Evolutionary conservation across 2,888 invertebrate genomes (phyloP), one percentile per base, ranked within the genome.

Genomic region (Sphinx pinastri): DNA sequence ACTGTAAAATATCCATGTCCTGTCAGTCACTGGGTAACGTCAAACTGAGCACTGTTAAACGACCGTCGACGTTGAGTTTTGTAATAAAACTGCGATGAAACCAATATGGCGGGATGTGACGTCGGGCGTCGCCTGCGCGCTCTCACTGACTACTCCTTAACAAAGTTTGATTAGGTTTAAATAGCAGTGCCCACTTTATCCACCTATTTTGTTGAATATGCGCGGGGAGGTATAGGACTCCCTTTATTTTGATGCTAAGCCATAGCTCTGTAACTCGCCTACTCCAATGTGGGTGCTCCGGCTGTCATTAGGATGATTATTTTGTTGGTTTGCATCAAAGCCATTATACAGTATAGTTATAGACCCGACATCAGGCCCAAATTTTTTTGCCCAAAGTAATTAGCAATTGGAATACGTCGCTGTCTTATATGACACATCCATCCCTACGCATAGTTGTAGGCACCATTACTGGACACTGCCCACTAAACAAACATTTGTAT

Each of bases 91-190:
- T 91, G 81, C 73, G 77, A 76, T 72, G 75, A 83, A 84, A 80
- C 73, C 84, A 89, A 88, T 71, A 88, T 88, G 89, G 71, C 71
- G 60, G 54, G 69, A 71, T 70, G 72, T 71, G 75, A 82, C 88
- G 85, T 83, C 85, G 77, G 77, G 81, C 90, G 84, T 78, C 90
- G 88, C 89, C 86, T 81, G 91, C 90, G 93, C 91, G 89, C 84
- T 85, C 80, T 81, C 86, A 84, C 88, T 84, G 94, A 95, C 95
- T 95, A 91, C 89, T 93, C 91, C 93, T 93, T 95, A 95, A 95
- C 94, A 87, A 93, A 90, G 88, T 92, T 94, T 95, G 95, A 95
- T 95, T 95, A 95, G 93, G 94, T 95, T 95, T 95, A 95, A 95
- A 95, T 95, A 95, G 95, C 89, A 88, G 88, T 90, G 90, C 91